Evolutionary conservation across 1,140 invertebrate species (phyloP).

Genomic region (Danaus melanippus): DNA sequence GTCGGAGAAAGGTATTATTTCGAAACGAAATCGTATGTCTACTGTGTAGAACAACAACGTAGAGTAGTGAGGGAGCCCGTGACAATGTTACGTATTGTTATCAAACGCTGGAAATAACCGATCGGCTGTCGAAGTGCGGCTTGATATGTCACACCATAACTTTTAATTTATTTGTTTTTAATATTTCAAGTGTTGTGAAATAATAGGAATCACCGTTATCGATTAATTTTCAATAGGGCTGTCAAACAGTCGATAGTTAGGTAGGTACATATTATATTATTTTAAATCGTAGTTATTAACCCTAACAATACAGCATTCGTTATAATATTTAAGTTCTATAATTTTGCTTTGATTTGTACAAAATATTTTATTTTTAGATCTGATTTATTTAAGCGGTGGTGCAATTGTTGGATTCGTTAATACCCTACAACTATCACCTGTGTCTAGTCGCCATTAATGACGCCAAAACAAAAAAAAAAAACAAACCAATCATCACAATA

Average conservation of each 20-base stretch:
- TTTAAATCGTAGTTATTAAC: slow-evolving; percentile 50
- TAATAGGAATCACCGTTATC: slow-evolving; percentile 42
- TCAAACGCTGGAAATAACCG: slow-evolving; percentile 14
- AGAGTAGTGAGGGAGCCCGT: slow-evolving; percentile 44
- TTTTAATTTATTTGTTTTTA: slow-evolving; percentile 40
- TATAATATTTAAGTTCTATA: slow-evolving; percentile 58
- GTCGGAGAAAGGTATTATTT: slow-evolving; percentile 57
- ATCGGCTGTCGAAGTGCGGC: slow-evolving; percentile 13
- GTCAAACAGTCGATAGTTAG: slow-evolving; percentile 56
- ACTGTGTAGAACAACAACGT: slow-evolving; percentile 67
- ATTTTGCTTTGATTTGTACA: slow-evolving; percentile 71
- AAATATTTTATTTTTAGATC: slow-evolving; percentile 58
- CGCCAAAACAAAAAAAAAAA: slow-evolving; percentile 25
- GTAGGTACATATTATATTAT: slow-evolving; percentile 51
- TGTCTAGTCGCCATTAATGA: slow-evolving; percentile 35
- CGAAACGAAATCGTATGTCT: slow-evolving; percentile 69
- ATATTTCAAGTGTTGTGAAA: slow-evolving; percentile 53
- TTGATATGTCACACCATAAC: slow-evolving; percentile 30
- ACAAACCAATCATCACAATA: slow-evolving; percentile 40
- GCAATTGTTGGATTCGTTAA: slow-evolving; percentile 31
- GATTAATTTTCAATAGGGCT: slow-evolving; percentile 44
- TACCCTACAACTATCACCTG: slow-evolving; percentile 13
- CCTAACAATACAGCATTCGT: slow-evolving; percentile 59
- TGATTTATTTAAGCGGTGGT: slow-evolving; percentile 45
- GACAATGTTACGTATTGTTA: slow-evolving; percentile 18